These are phyloP conservation scores for Eciton burchellii DNA, from an alignment of 1,140 invertebrate species.

Conservation along the genomic window DNA sequence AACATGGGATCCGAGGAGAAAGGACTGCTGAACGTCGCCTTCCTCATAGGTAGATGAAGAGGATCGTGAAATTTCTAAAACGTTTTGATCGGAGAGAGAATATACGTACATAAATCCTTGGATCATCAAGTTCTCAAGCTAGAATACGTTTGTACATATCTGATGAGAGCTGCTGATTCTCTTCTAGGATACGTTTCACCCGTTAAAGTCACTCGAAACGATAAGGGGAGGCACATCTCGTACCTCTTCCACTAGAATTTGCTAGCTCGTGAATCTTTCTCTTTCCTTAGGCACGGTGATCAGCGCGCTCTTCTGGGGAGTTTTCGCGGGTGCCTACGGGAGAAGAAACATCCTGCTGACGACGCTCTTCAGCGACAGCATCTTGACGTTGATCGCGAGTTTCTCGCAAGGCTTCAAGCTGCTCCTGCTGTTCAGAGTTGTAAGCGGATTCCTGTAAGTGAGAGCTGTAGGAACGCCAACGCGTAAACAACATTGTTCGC, in stretches of 20 bases:
- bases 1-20: slow-evolving; percentile 85
- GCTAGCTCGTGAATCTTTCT: not conserved
- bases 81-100: not conserved
- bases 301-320: slow-evolving; percentile 88
- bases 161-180: too few relatives aligned
- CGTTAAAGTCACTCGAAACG: too few relatives aligned
- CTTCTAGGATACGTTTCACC: too few relatives aligned
- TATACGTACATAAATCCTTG: too few relatives aligned
- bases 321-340: slow-evolving; percentile 89
- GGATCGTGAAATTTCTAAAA: not conserved
- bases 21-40: slow-evolving; percentile 87
- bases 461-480: not conserved
- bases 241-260: too few relatives aligned
- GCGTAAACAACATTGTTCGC: too few relatives aligned
- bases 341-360: slow-evolving; percentile 87
- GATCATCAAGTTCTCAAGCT: too few relatives aligned
- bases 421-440: slow-evolving; percentile 85
- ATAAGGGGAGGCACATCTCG: too few relatives aligned
- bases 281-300: slow-evolving; percentile 85
- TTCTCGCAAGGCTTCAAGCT: slow-evolving; percentile 85
- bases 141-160: too few relatives aligned
- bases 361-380: slow-evolving; percentile 88
- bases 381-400: slow-evolving; percentile 84
- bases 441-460: slow-evolving; percentile 88
- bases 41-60: slow-evolving; percentile 85